Percentiles rank a stretch among this genome's conserved stretches.
Evolutionary conservation across 2,888 invertebrate species (phyloP).

Genomic region (Teinopalpus imperialis): DNA sequence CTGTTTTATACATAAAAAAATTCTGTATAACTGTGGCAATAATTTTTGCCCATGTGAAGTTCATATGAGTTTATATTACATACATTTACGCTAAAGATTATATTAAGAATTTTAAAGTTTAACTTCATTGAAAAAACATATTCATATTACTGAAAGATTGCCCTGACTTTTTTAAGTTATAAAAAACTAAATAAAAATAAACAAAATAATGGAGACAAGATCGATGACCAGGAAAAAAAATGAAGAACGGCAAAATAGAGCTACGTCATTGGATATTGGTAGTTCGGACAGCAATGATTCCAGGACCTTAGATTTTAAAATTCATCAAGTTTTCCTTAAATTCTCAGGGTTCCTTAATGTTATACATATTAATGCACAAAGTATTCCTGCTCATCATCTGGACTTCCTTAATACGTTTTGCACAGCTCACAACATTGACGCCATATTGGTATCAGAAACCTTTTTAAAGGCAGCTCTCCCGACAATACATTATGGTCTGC

Average conservation of each 20-base stretch:
- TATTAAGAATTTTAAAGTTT: no score
- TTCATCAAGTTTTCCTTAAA: conserved; percentile 17
- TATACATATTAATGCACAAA: conserved; percentile 24
- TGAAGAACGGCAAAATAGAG: background rate
- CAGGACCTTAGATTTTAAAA: conserved; percentile 10
- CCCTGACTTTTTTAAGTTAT: no score
- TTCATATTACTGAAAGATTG: no score
- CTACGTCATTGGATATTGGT: background rate
- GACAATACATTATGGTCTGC: conserved; percentile 14
- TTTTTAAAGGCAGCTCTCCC: conserved; percentile 21
- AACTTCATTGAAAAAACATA: no score
- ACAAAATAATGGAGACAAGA: conserved; percentile 14
- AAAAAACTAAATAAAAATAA: no score
- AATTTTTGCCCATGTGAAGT: no score
- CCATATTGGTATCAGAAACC: conserved; percentile 18
- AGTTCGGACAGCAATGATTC: conserved; percentile 11
- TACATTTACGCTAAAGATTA: no score
- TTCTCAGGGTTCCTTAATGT: conserved; percentile 8
- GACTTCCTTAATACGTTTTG: conserved; percentile 19
- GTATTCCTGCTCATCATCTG: conserved; percentile 22
- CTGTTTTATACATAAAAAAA: no score
- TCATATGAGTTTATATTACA: no score
- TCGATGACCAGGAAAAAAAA: conserved; percentile 2
- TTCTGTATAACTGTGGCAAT: no score
- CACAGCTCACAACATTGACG: conserved; percentile 17